Evolutionary conservation across 2,888 invertebrate genomes (phyloP), one percentile per base, ranked within the genome.

Genomic region (Oligia fasciuncula): DNA sequence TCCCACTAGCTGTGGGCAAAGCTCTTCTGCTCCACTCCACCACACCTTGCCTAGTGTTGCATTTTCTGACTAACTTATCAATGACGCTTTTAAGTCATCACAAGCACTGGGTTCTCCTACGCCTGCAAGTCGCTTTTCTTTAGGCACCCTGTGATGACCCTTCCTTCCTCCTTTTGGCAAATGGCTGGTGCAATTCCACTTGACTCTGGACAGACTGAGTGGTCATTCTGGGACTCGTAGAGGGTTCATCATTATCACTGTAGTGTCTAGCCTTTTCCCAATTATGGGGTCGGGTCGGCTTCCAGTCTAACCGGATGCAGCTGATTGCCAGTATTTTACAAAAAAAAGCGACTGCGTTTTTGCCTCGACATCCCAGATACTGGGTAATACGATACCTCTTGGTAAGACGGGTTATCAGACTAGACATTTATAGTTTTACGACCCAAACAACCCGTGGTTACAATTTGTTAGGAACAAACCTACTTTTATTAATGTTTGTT

Each of bases 401-500:
- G 17, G 17, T 60, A 71, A 57, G 17, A n/a, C 23, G 17, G 6
- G 11, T 71, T 57, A 40, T 71, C 17, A 70, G 35, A 40, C 9
- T 40, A 40, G 54, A 23, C 14, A 35, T 40, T 51, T 35, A 5
- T 0, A 29, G 19, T n/a, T 23, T 29, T 5, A n/a, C 19, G 6
- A 54, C 5, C 5, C 6, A 65, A 54, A 80, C 43, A 46, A 46
- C 4, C 9, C 23, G 11, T 43, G 29, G 9, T 29, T 29, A 51
- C 29, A 8, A 67, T 6, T 46, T 49, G 13, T 11, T 19, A 51
- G 43, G n/a, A 68, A 76, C 46, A 67, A 67, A 49, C 46, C 14
- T 23, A 79, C 14, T 60, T 69, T 66, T 19, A 68, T 57, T 40
- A 3, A 43, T 40, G 35, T 69, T 73, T 81, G 84, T 72, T 81